Percentiles rank a stretch among this genome's conserved stretches.
These are phyloP conservation scores for Hydra vulgaris DNA, from an alignment of 30 jellyfish, hydroid and myxozoan species.

Conservation along the genomic window DNA sequence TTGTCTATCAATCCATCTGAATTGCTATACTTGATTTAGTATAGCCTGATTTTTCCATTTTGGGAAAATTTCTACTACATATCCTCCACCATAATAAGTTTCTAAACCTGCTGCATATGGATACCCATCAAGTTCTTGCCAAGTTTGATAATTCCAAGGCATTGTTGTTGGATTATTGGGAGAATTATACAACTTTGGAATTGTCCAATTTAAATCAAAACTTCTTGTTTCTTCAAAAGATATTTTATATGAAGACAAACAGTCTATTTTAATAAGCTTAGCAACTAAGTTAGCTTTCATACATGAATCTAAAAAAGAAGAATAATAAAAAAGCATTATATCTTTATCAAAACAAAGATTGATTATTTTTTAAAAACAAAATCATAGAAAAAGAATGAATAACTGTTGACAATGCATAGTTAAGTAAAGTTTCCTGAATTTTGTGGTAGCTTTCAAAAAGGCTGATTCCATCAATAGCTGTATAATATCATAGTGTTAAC, in stretches of 20 bases:
- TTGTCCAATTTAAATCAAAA: constrained; percentile 56
- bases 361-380: too few species aligned
- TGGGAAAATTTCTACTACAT: constrained; percentile 89
- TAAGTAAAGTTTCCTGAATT: too few species aligned
- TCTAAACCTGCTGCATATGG: constrained; percentile 70
- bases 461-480: too few species aligned
- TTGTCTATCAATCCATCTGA: constrained; percentile 87
- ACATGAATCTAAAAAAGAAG: constrained; percentile 80
- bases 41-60: constrained; percentile 49
- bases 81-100: constrained; percentile 92
- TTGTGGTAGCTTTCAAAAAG: too few species aligned
- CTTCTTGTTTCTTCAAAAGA: constrained; percentile 36
- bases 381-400: too few species aligned
- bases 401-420: too few species aligned
- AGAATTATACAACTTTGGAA: constrained; percentile 17
- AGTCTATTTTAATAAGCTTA: constrained; percentile 49
- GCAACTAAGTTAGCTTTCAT: constrained; percentile 31
- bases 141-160: constrained; percentile 84
- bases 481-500: too few species aligned
- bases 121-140: constrained; percentile 88
- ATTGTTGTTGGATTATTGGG: constrained; percentile 38
- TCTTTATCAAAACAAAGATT: too few species aligned
- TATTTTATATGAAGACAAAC: constrained; percentile 45
- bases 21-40: constrained; percentile 31
- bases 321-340: too few species aligned